Conservation (phyloP, 2,888 invertebrate species). For the Drosophila multiciliata region DNA sequence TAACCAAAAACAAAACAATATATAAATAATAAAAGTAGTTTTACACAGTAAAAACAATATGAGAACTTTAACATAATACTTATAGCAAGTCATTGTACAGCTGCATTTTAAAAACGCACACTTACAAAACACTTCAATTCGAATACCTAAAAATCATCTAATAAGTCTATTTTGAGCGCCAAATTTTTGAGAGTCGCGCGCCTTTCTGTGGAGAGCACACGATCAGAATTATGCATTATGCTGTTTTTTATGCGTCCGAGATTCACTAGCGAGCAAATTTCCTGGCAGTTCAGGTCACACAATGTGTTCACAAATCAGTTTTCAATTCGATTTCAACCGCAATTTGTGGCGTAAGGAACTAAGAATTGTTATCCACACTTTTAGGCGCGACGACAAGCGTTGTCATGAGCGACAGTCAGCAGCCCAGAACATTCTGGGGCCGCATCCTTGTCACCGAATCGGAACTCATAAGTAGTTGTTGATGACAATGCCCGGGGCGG, state of each 20-base stretch:
- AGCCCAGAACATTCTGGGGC: constrained; percentile 39
- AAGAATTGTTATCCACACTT: constrained; percentile 48
- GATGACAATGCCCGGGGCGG: constrained; percentile 46
- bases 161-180: constrained; percentile 83
- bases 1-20: constrained; percentile 60
- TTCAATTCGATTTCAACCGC: constrained; percentile 43
- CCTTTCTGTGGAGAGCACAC: constrained; percentile 41
- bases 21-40: constrained; percentile 37
- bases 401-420: constrained; percentile 70
- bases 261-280: constrained; percentile 37
- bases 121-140: constrained; percentile 59
- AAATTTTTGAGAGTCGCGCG: constrained; percentile 63
- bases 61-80: constrained; percentile 59
- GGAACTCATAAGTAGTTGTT: constrained; percentile 76
- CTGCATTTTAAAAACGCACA: constrained; percentile 74
- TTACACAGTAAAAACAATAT: constrained; percentile 46
- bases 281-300: constrained; percentile 33
- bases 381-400: constrained; percentile 64
- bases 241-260: constrained; percentile 33
- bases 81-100: constrained; percentile 73
- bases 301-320: constrained; percentile 58
- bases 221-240: constrained; percentile 10
- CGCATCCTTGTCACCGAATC: constrained; percentile 64
- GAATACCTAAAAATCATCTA: constrained; percentile 75
- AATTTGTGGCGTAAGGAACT: constrained; percentile 63